phyloP scores from a whole-genome alignment of 2,888 invertebrate species.

The Papilio protenor region DNA sequence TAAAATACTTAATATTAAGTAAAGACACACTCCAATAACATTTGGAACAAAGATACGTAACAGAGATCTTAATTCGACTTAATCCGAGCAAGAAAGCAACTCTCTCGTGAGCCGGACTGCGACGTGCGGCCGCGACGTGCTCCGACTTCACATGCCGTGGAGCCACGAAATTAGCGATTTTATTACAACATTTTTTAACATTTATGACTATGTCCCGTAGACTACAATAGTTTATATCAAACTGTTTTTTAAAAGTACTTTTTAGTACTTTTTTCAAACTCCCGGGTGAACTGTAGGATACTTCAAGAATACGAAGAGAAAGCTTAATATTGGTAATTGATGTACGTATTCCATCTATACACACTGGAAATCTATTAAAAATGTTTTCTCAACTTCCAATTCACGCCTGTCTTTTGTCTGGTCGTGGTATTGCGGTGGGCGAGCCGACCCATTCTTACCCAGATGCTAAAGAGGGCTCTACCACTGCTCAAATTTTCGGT shows the following conservation, averaged over 20 bases:
- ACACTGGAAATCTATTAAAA: too few species aligned
- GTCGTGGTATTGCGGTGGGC: too few species aligned
- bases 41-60: conserved; percentile 67
- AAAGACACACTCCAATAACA: conserved; percentile 53
- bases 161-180: conserved; percentile 55
- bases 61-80: conserved; percentile 77
- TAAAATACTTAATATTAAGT: conserved; percentile 15
- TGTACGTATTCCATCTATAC: too few species aligned
- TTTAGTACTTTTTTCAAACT: background rate
- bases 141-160: conserved; percentile 55
- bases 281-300: too few species aligned
- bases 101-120: conserved; percentile 70
- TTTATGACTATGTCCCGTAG: background rate
- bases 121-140: conserved; percentile 66
- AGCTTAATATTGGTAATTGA: too few species aligned
- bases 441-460: too few species aligned
- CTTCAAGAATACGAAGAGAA: too few species aligned
- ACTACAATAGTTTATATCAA: background rate
- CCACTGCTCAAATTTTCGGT: too few species aligned
- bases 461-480: too few species aligned
- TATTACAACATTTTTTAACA: conserved; percentile 9
- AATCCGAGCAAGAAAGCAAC: conserved; percentile 76
- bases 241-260: background rate
- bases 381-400: too few species aligned
- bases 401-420: too few species aligned